Conservation (phyloP, 2,888 invertebrate genomes). For the Harpalus rubripes region DNA sequence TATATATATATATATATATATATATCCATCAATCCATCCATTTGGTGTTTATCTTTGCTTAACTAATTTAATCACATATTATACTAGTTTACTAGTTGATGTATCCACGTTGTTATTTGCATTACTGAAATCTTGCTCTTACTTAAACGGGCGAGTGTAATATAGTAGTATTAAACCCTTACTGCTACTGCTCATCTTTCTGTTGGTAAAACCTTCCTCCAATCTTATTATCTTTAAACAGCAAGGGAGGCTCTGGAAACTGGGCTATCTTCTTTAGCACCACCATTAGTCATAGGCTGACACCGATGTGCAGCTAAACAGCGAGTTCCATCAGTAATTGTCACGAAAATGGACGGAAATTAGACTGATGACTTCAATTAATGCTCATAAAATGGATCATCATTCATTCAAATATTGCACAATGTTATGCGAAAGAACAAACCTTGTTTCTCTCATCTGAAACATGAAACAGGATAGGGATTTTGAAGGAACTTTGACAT, state of each 20-base stretch:
- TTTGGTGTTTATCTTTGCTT: too few species aligned
- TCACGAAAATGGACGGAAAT: constrained; percentile 49
- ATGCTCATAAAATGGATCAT: constrained; percentile 46
- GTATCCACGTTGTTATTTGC: too few species aligned
- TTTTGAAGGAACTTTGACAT: too few species aligned
- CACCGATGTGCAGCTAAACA: constrained; percentile 47
- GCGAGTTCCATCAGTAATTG: constrained; percentile 49
- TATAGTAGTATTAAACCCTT: too few species aligned
- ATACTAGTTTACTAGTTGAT: too few species aligned
- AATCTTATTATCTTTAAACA: not conserved
- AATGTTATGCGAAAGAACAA: not conserved
- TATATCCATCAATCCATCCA: too few species aligned
- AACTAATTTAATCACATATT: too few species aligned
- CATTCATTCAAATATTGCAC: constrained; percentile 1
- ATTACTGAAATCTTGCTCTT: too few species aligned
- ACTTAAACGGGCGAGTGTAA: too few species aligned
- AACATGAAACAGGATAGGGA: not conserved
- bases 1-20: too few species aligned
- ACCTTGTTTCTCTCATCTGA: not conserved
- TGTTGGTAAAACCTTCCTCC: not conserved
- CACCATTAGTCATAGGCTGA: constrained; percentile 35
- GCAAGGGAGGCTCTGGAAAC: not conserved
- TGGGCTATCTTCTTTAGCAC: constrained; percentile 33
- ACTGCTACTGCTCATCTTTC: not conserved
- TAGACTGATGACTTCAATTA: constrained; percentile 52